Evolutionary conservation across 2,888 invertebrate genomes (phyloP).

Genomic region (Papilio protenor): DNA sequence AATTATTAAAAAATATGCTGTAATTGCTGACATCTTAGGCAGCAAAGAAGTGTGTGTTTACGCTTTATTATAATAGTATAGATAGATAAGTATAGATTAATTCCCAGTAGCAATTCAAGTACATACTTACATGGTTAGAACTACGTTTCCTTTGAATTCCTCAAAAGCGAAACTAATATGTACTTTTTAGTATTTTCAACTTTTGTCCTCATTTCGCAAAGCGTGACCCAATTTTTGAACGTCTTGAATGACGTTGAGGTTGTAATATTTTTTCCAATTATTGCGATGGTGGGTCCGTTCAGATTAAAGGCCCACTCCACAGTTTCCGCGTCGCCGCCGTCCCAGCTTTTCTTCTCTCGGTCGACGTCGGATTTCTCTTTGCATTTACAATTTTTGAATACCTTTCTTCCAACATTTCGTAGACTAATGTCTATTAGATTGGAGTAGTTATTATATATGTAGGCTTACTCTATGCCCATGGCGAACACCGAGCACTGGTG

Average conservation of each 20-base stretch:
- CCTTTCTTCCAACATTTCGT: background rate
- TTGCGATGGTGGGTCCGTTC: constrained; percentile 32
- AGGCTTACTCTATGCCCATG: too few species aligned
- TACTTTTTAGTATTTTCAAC: background rate
- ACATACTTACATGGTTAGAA: background rate
- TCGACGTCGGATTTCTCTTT: constrained; percentile 8
- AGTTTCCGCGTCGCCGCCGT: constrained; percentile 36
- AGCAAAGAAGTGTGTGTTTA: too few species aligned
- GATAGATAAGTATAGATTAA: too few species aligned
- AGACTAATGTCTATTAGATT: background rate
- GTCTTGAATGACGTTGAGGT: constrained; percentile 31
- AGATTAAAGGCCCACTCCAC: constrained; percentile 26
- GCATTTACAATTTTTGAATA: constrained; percentile 27
- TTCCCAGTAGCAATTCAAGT: background rate
- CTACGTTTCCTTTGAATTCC: background rate
- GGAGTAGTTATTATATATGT: background rate
- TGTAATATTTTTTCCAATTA: constrained; percentile 37
- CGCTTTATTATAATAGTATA: too few species aligned
- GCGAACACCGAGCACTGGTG: too few species aligned
- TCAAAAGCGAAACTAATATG: background rate
- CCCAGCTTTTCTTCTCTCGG: constrained; percentile 19
- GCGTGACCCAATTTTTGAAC: constrained; percentile 22
- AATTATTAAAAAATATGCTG: too few species aligned
- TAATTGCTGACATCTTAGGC: too few species aligned
- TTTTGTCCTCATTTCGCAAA: constrained; percentile 4